A percentile compares a stretch with the other conserved stretches of the same genome.
These are phyloP conservation scores for Halcyon smyrnensis DNA, from an alignment of 2,797 vertebrate species.

Conservation along the genomic window DNA sequence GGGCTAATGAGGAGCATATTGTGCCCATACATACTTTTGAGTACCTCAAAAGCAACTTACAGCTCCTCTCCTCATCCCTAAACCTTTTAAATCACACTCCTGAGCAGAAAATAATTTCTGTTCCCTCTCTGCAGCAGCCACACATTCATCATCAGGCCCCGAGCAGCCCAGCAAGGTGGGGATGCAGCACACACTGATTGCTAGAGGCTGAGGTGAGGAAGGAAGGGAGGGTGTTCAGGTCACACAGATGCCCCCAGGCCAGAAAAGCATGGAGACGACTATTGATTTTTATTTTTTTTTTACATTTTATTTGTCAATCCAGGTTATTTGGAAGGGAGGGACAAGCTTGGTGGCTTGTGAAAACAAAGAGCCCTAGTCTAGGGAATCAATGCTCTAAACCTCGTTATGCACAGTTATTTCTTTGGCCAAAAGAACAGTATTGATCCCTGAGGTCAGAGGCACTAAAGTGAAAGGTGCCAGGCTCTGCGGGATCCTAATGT, in stretches of 20 bases:
- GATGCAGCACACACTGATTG: neutral
- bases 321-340: slow-evolving; percentile 44
- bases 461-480: neutral
- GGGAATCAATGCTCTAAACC: slow-evolving; percentile 59
- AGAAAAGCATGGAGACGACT: neutral
- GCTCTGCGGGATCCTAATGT: neutral
- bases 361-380: slow-evolving; percentile 55
- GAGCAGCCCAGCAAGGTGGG: neutral
- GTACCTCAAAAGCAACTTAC: neutral
- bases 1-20: neutral
- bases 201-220: neutral
- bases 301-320: slow-evolving; percentile 51
- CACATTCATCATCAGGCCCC: neutral
- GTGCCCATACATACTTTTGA: neutral
- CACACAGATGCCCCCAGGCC: slow-evolving; percentile 20
- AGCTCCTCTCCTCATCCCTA: neutral
- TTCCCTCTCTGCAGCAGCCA: neutral
- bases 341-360: slow-evolving; percentile 23
- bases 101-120: neutral
- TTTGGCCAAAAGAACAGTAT: slow-evolving; percentile 54
- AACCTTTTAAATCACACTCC: accelerated
- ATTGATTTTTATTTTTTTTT: slow-evolving; percentile 31
- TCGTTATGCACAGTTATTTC: slow-evolving; percentile 55
- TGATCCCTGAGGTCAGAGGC: slow-evolving; percentile 43
- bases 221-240: neutral